Percentiles rank a stretch among this genome's conserved stretches.
Conservation (phyloP, 1,140 invertebrate genomes). For the Papilio xuthus region DNA sequence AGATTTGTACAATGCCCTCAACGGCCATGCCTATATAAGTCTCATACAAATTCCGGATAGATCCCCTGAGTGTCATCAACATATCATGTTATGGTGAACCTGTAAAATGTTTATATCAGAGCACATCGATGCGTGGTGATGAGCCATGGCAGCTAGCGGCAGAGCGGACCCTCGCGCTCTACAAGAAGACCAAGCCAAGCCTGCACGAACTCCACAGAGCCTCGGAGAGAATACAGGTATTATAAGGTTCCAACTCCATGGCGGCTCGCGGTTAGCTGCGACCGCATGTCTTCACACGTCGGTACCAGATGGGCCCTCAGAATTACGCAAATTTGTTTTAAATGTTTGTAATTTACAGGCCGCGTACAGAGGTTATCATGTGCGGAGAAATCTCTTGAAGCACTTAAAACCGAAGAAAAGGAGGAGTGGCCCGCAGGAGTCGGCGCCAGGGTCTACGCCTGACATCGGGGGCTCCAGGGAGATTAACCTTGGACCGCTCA, state of each 20-base stretch:
- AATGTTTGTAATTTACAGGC: conserved; percentile 50
- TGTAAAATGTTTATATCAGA: conserved; percentile 23
- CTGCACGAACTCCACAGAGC: conserved; percentile 64
- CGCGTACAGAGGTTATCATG: conserved; percentile 70
- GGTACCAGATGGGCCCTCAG: too few species aligned
- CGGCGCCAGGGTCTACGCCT: conserved; percentile 55
- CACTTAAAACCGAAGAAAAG: conserved; percentile 59
- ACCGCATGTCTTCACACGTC: too few species aligned
- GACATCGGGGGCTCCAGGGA: conserved; percentile 64
- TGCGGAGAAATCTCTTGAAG: conserved; percentile 60
- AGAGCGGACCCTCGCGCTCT: conserved; percentile 64
- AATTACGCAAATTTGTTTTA: background rate
- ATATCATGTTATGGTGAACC: background rate
- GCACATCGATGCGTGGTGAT: conserved; percentile 42
- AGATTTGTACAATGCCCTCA: too few species aligned
- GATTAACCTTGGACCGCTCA: conserved; percentile 66
- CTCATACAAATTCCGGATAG: too few species aligned
- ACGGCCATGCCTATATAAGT: too few species aligned
- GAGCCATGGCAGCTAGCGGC: conserved; percentile 72
- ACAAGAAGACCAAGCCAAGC: conserved; percentile 70
- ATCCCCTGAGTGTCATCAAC: background rate
- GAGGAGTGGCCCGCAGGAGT: conserved; percentile 56
- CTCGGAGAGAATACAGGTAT: conserved; percentile 70
- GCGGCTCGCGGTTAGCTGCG: too few species aligned
- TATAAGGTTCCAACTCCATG: background rate